Conservation (phyloP, 2,797 vertebrate genomes). For the Molossus molossus region DNA sequence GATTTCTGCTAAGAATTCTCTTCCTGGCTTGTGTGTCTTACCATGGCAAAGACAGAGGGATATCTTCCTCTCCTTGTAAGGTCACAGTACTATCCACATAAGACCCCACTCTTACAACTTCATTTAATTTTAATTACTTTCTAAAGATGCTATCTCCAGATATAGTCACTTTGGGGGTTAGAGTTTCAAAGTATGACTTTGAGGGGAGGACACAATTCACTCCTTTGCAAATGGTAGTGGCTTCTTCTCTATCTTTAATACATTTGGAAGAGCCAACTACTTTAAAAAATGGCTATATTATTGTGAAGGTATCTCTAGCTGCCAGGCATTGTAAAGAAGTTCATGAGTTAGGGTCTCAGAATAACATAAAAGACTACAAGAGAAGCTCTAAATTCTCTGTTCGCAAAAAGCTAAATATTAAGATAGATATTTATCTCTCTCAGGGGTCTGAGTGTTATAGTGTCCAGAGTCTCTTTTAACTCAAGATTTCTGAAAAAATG, state of each 20-base stretch:
- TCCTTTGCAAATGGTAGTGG: background rate
- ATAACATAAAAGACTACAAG: background rate
- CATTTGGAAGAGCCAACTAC: background rate
- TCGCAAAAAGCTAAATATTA: slow-evolving; percentile 30
- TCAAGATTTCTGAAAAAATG: slow-evolving; percentile 7
- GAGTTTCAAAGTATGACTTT: background rate
- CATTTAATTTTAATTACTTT: background rate
- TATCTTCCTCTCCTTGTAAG: background rate
- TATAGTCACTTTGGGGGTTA: background rate
- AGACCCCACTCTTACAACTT: background rate
- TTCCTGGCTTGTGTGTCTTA: background rate
- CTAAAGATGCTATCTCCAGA: background rate
- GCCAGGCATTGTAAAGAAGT: background rate
- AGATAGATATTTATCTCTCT: slow-evolving; percentile 17
- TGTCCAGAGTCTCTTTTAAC: background rate
- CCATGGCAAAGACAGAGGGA: background rate
- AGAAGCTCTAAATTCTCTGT: slow-evolving; percentile 29
- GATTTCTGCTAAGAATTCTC: background rate
- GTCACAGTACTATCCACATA: background rate
- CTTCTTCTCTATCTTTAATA: background rate
- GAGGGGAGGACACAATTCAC: background rate
- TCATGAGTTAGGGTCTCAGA: slow-evolving; percentile 10
- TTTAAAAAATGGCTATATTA: background rate
- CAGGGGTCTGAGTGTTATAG: background rate
- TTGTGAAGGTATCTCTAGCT: background rate